phyloP scores from a whole-genome alignment of 1,140 invertebrate species.

The Mactra quadrangularis region DNA sequence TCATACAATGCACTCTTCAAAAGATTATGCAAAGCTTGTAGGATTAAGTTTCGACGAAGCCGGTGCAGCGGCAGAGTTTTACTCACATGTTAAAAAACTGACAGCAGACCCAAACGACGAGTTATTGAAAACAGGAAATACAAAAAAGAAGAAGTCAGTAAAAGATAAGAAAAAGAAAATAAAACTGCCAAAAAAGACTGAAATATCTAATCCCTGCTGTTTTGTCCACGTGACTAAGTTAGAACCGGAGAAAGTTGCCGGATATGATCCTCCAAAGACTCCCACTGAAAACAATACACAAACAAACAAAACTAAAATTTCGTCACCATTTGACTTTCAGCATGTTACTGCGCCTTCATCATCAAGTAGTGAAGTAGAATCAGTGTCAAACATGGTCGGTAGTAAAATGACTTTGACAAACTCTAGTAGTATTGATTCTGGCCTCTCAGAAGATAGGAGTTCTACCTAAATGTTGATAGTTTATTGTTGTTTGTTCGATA shows the following conservation, averaged over 20 bases:
- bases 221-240: slow-evolving; percentile 94
- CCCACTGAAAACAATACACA: neutral
- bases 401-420: slow-evolving; percentile 58
- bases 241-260: slow-evolving; percentile 84
- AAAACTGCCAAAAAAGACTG: slow-evolving; percentile 89
- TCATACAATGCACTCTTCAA: slow-evolving; percentile 92
- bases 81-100: slow-evolving; percentile 87
- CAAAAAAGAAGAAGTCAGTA: slow-evolving; percentile 85
- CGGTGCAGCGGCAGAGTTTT: slow-evolving; percentile 89
- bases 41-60: slow-evolving; percentile 91
- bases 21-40: slow-evolving; percentile 86
- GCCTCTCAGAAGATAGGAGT: slow-evolving; percentile 50
- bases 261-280: neutral
- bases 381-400: slow-evolving; percentile 47
- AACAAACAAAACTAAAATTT: slow-evolving; percentile 27
- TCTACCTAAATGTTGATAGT: no score
- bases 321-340: slow-evolving; percentile 59
- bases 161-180: slow-evolving; percentile 77
- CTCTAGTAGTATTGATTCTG: slow-evolving; percentile 55
- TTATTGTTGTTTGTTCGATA: no score
- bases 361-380: neutral
- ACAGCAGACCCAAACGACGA: slow-evolving; percentile 92
- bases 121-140: slow-evolving; percentile 86
- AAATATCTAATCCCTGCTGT: slow-evolving; percentile 94
- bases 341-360: slow-evolving; percentile 28